These are phyloP conservation scores for Steinernema hermaphroditum DNA, from an alignment of 2,888 invertebrate genomes.

Conservation along the genomic window DNA sequence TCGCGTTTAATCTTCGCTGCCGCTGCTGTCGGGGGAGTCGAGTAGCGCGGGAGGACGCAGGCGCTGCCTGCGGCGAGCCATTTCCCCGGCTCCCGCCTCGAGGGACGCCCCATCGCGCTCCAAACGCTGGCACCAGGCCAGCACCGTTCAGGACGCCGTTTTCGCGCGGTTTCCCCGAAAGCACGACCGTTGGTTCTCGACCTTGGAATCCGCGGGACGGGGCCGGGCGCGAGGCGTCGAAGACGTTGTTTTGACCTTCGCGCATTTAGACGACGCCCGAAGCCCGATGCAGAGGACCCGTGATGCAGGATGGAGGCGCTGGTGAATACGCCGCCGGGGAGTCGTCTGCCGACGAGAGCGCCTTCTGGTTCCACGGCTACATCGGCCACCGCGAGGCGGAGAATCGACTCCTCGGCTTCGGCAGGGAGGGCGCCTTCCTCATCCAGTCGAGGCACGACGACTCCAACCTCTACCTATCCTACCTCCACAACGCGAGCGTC, in stretches of 20 bases:
- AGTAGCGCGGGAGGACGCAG: not conserved
- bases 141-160: not conserved
- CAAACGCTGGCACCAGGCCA: constrained; percentile 22
- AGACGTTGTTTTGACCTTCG: too few species aligned
- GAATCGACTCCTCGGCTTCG: constrained; percentile 4
- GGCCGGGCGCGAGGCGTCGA: too few species aligned
- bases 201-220: too few species aligned
- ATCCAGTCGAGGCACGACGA: constrained; percentile 21
- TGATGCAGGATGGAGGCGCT: constrained; percentile 3
- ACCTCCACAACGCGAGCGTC: not conserved
- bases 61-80: constrained; percentile 16
- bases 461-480: constrained; percentile 16
- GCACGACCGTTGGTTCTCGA: too few species aligned
- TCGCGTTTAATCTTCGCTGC: constrained; percentile 21
- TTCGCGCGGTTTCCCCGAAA: not conserved
- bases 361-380: constrained; percentile 23
- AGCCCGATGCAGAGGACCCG: not conserved
- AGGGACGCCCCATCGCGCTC: constrained; percentile 19
- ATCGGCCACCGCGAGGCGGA: constrained; percentile 23
- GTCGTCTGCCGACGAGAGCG: constrained; percentile 18
- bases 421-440: constrained; percentile 2
- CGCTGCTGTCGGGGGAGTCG: not conserved
- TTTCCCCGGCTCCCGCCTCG: constrained; percentile 3
- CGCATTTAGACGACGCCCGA: too few species aligned
- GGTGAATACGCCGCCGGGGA: not conserved